Evolutionary conservation across 2,797 vertebrate genomes (phyloP).

Genomic region (Apogon talboti): DNA sequence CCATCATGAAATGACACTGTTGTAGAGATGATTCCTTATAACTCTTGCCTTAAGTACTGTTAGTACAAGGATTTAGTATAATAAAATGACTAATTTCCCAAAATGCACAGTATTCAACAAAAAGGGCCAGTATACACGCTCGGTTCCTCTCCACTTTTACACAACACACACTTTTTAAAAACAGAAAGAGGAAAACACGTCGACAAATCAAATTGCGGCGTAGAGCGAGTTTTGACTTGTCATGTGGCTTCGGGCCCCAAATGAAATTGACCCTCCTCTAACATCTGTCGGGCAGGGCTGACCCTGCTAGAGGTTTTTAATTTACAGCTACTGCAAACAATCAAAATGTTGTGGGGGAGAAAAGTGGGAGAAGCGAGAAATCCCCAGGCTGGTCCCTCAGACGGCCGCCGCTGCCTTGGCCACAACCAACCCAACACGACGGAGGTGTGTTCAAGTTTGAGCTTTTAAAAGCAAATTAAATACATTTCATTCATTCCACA

Average conservation of each 20-base stretch:
- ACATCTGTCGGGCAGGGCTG: conserved; percentile 1
- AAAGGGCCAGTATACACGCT: neutral
- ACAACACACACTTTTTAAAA: too few species aligned
- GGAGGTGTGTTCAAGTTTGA: neutral
- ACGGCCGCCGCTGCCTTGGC: neutral
- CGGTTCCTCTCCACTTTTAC: too few species aligned
- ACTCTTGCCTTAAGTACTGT: conserved; percentile 3
- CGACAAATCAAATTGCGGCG: conserved; percentile 15
- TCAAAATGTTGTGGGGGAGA: conserved; percentile 12
- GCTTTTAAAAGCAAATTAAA: neutral
- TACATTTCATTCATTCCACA: neutral
- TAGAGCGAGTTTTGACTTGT: neutral
- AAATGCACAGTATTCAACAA: neutral
- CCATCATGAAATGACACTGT: conserved; percentile 27
- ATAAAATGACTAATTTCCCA: conserved; percentile 3
- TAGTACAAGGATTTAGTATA: neutral
- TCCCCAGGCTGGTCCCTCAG: neutral
- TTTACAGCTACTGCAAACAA: conserved; percentile 26
- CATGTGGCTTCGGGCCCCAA: neutral
- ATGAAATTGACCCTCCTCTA: conserved; percentile 38
- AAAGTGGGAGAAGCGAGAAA: neutral
- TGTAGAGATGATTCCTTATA: conserved; percentile 13
- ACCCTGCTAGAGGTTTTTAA: conserved; percentile 24
- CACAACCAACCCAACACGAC: neutral
- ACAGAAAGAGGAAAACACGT: neutral